Conservation (phyloP, 92 coral and sea anemone species). For the Heliopora coerulea region DNA sequence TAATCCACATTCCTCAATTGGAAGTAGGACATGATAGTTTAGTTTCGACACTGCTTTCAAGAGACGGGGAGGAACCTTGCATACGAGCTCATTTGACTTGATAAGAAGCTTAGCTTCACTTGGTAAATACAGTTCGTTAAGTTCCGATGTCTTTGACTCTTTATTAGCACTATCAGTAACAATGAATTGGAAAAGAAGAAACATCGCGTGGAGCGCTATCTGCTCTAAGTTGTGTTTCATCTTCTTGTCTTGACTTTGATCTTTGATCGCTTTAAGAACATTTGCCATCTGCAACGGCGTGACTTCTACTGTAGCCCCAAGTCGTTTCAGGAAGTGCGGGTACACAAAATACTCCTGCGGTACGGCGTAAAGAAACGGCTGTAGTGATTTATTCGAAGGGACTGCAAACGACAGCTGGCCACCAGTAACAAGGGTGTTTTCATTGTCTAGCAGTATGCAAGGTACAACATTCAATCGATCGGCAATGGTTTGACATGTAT, state of each 20-base stretch:
- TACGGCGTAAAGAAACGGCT: constrained; percentile 32
- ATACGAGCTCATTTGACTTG: constrained; percentile 75
- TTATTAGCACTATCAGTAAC: background rate
- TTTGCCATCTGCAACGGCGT: constrained; percentile 22
- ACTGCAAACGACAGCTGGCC: constrained; percentile 21
- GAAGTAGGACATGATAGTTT: constrained; percentile 75
- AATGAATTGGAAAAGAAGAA: constrained; percentile 60
- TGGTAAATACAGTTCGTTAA: constrained; percentile 72
- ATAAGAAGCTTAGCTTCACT: constrained; percentile 78
- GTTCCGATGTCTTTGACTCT: constrained; percentile 47
- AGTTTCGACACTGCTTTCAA: constrained; percentile 74
- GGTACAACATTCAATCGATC: constrained; percentile 27
- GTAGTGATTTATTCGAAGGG: constrained; percentile 17
- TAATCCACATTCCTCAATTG: constrained; percentile 82
- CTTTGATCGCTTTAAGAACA: constrained; percentile 20
- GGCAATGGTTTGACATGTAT: constrained; percentile 71
- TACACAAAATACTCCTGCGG: constrained; percentile 26
- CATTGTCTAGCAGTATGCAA: constrained; percentile 28
- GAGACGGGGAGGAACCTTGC: constrained; percentile 84
- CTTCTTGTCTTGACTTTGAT: constrained; percentile 37
- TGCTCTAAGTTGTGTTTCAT: background rate
- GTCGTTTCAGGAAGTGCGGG: constrained; percentile 33
- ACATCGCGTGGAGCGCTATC: constrained; percentile 25
- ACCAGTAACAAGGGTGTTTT: constrained; percentile 18
- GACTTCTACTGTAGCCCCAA: constrained; percentile 24